These are phyloP conservation scores for Aricia artaxerxes DNA, from an alignment of 2,888 invertebrate genomes.

Conservation along the genomic window DNA sequence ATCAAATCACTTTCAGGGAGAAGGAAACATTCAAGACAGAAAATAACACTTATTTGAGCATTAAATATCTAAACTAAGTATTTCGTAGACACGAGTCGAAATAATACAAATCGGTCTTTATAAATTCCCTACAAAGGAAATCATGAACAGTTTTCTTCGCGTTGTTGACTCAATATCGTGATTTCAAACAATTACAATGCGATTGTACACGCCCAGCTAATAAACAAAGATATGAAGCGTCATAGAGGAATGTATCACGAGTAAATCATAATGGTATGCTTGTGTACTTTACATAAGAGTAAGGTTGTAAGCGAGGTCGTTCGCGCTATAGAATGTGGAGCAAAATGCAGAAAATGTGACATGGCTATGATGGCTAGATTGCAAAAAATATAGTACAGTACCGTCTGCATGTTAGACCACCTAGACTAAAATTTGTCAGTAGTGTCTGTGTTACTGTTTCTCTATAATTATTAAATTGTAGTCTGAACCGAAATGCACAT, in stretches of 20 bases:
- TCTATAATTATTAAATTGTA: too few relatives aligned
- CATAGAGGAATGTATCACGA: conserved; percentile 18
- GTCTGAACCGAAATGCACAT: too few relatives aligned
- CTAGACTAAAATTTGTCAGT: too few relatives aligned
- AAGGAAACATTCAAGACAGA: too few relatives aligned
- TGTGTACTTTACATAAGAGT: conserved; percentile 19
- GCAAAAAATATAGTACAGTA: neutral
- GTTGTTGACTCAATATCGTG: neutral
- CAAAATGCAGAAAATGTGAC: neutral
- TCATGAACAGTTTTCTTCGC: neutral
- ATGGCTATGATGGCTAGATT: neutral
- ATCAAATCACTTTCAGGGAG: too few relatives aligned
- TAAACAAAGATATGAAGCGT: conserved; percentile 13
- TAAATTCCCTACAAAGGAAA: too few relatives aligned
- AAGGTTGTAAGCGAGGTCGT: neutral
- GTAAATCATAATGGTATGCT: neutral
- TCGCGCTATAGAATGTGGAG: neutral
- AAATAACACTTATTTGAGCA: too few relatives aligned
- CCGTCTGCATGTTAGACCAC: too few relatives aligned
- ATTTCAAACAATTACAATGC: neutral
- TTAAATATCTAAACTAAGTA: too few relatives aligned
- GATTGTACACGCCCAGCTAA: neutral
- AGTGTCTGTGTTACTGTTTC: too few relatives aligned
- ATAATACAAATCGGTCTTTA: too few relatives aligned
- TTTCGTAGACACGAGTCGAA: too few relatives aligned